phyloP scores from a whole-genome alignment of 2,888 invertebrate genomes.

The Hoplodrina blanda region DNA sequence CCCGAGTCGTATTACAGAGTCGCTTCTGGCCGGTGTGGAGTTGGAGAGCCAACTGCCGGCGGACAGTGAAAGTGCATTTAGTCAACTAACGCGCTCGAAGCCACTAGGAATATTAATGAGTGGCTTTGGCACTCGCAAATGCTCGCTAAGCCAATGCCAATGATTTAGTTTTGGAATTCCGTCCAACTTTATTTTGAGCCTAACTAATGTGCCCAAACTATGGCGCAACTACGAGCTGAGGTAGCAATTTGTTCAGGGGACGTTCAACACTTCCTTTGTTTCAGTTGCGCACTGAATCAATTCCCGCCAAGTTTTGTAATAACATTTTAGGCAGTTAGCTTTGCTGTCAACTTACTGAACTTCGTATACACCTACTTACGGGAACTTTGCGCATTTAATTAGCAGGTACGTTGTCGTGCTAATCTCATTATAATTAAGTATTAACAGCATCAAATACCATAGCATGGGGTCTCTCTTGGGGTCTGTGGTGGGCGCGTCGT shows the following conservation, averaged over 20 bases:
- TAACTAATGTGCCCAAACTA: conserved; percentile 57
- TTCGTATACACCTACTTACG: conserved; percentile 37
- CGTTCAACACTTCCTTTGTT: conserved; percentile 51
- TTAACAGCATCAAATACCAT: conserved; percentile 92
- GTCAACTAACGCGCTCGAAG: conserved; percentile 73
- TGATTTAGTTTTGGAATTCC: conserved; percentile 61
- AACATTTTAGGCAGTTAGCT: conserved; percentile 50
- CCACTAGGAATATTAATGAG: conserved; percentile 85
- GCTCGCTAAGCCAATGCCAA: conserved; percentile 59
- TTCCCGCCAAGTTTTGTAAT: conserved; percentile 55
- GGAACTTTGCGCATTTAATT: conserved; percentile 34
- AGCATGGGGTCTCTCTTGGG: conserved; percentile 96
- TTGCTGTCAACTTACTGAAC: conserved; percentile 38
- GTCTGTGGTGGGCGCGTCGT: conserved; percentile 95
- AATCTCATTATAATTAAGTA: conserved; percentile 6
- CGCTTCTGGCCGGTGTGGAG: conserved; percentile 68
- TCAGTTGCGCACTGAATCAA: conserved; percentile 50
- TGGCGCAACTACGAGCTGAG: conserved; percentile 27
- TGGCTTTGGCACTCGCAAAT: conserved; percentile 66
- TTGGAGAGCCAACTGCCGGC: conserved; percentile 68
- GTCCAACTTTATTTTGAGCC: conserved; percentile 63
- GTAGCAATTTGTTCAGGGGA: conserved; percentile 44
- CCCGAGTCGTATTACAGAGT: conserved; percentile 72
- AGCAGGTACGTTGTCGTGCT: conserved; percentile 12
- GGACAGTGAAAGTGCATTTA: conserved; percentile 87